Percentiles rank a stretch among this genome's conserved stretches.
phyloP scores from a whole-genome alignment of 2,113 vertebrate genomes.

The Zapornia atra region DNA sequence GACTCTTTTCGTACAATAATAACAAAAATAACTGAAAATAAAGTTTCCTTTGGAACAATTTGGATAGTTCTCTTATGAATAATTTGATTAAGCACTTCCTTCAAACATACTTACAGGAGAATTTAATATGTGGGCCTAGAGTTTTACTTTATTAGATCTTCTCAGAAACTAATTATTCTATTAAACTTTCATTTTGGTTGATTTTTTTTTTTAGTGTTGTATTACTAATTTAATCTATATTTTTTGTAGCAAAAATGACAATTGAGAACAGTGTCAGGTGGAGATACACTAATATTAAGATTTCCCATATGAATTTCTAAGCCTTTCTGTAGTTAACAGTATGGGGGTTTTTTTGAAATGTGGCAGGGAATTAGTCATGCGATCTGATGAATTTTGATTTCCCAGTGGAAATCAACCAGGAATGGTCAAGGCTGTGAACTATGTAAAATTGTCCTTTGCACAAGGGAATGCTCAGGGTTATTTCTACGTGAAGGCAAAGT shows the following conservation, averaged over 20 bases:
- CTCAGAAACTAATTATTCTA: not conserved
- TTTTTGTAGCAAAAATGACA: not conserved
- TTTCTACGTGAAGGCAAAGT: not conserved
- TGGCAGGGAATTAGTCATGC: slow-evolving; percentile 38
- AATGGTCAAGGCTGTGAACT: not conserved
- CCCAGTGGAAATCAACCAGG: slow-evolving; percentile 54
- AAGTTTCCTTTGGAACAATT: not conserved
- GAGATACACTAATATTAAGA: not conserved
- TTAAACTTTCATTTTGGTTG: not conserved
- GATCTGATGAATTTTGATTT: slow-evolving; percentile 44
- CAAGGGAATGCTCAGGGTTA: not conserved
- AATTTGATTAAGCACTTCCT: not conserved
- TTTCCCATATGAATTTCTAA: slow-evolving; percentile 26
- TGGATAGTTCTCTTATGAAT: not conserved
- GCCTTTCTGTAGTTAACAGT: not conserved
- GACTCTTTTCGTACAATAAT: not conserved
- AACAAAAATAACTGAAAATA: not conserved
- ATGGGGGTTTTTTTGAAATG: not conserved
- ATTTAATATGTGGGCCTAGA: not conserved
- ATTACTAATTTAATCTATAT: not conserved
- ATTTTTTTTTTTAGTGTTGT: not conserved
- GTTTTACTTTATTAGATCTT: not conserved
- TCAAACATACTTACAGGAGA: not conserved
- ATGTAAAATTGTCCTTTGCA: slow-evolving; percentile 1
- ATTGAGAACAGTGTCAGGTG: not conserved